A percentile compares a stretch with the other conserved stretches of the same genome.
Conservation (phyloP, 1,140 invertebrate species). For the Drosophila pruinosa region DNA sequence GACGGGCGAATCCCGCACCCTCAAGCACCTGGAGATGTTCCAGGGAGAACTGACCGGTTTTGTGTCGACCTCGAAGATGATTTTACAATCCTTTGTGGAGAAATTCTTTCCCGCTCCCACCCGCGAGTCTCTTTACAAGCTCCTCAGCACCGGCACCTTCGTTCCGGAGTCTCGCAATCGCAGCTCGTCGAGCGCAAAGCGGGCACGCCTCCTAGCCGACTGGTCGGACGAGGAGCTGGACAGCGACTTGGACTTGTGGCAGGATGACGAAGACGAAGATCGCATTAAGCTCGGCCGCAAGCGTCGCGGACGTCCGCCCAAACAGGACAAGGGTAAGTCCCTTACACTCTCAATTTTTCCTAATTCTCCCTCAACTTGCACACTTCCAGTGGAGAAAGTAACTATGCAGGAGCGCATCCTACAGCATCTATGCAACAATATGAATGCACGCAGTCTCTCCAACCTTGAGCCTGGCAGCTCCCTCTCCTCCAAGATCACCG, state of each 20-base stretch:
- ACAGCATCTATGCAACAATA: conserved; percentile 44
- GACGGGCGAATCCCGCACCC: conserved; percentile 97
- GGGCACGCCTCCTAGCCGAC: conserved; percentile 19
- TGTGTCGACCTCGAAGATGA: conserved; percentile 98
- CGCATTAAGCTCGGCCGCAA: conserved; percentile 86
- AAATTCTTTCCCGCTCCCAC: conserved; percentile 98
- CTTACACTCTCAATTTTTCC: background rate
- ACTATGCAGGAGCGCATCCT: conserved; percentile 62
- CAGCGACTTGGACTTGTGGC: conserved; percentile 68
- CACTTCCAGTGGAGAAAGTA: conserved; percentile 35
- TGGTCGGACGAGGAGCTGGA: conserved; percentile 59
- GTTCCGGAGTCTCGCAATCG: conserved; percentile 68
- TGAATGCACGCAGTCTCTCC: conserved; percentile 5
- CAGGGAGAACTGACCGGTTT: conserved; percentile 98
- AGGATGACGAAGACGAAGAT: conserved; percentile 85
- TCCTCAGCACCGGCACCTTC: conserved; percentile 62
- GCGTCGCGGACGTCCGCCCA: conserved; percentile 64
- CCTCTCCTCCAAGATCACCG: conserved; percentile 34
- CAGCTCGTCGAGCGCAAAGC: conserved; percentile 5
- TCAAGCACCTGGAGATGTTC: conserved; percentile 96
- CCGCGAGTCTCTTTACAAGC: conserved; percentile 89
- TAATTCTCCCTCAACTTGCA: background rate
- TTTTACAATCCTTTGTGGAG: conserved; percentile 96
- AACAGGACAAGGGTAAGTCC: conserved; percentile 84
- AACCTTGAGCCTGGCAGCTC: background rate